These are phyloP conservation scores for Ascidia mentula DNA, from an alignment of 23 tunicate species.

Conservation along the genomic window DNA sequence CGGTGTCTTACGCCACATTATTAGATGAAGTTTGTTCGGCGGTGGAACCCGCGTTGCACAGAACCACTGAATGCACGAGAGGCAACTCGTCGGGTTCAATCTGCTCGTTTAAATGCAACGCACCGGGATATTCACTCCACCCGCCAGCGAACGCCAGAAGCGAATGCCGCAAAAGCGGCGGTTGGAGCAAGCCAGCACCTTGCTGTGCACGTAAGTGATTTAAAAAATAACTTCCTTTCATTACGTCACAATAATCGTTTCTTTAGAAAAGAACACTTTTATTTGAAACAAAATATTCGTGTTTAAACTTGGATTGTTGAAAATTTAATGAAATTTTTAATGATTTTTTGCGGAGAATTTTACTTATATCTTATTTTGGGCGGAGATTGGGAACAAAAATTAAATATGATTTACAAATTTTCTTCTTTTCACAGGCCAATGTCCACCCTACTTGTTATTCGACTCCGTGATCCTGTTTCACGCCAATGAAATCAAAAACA, in stretches of 20 bases:
- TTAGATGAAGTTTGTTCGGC: not conserved
- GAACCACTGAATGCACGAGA: not conserved
- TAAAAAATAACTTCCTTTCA: too few species aligned
- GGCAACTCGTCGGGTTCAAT: not conserved
- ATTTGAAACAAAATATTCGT: too few species aligned
- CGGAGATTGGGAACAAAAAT: too few species aligned
- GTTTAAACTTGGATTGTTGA: too few species aligned
- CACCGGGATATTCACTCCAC: not conserved
- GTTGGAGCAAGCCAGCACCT: not conserved
- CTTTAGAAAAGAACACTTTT: too few species aligned
- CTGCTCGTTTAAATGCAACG: not conserved
- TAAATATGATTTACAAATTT: not conserved
- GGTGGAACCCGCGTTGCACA: not conserved
- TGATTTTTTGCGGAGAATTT: too few species aligned
- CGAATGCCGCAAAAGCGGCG: not conserved
- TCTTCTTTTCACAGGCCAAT: not conserved
- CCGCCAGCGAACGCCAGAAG: not conserved
- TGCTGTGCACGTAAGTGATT: constrained; percentile 10
- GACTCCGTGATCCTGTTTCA: not conserved
- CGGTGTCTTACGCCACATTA: too few species aligned
- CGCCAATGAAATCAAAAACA: not conserved
- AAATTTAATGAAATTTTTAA: too few species aligned
- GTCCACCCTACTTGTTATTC: not conserved
- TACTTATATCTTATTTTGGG: too few species aligned
- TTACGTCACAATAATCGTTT: too few species aligned